Evolutionary conservation across 2,113 vertebrate species (phyloP).

Genomic region (Limnothrissa miodon): DNA sequence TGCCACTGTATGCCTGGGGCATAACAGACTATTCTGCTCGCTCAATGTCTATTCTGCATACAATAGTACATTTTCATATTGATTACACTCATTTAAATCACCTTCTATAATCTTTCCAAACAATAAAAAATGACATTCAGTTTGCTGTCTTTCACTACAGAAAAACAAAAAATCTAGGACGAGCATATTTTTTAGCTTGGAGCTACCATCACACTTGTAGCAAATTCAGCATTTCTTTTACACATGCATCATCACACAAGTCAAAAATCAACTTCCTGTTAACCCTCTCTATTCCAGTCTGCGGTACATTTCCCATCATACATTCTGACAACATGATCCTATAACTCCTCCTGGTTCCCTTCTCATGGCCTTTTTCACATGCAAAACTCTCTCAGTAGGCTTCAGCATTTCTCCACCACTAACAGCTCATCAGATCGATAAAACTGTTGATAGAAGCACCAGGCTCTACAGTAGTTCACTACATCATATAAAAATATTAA

Average conservation of each 20-base stretch:
- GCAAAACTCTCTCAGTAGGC: conserved; percentile 24
- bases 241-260: conserved; percentile 32
- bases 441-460: conserved; percentile 15
- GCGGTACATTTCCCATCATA: background rate
- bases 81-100: background rate
- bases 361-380: conserved; percentile 41
- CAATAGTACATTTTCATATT: background rate
- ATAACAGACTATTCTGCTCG: conserved; percentile 27
- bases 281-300: background rate
- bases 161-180: background rate
- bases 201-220: background rate
- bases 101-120: background rate
- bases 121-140: conserved; percentile 9
- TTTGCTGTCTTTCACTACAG: background rate
- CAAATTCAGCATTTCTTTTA: conserved; percentile 18
- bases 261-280: background rate
- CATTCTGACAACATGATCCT: background rate
- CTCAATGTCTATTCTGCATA: background rate
- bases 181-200: background rate
- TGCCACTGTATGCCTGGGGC: background rate
- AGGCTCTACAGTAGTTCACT: conserved; percentile 9
- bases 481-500: background rate
- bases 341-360: conserved; percentile 10
- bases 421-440: background rate
- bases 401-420: background rate